Percentiles rank a stretch among this genome's conserved stretches.
These are phyloP conservation scores for Tetragonisca angustula DNA, from an alignment of 2,888 invertebrate species.

Conservation along the genomic window DNA sequence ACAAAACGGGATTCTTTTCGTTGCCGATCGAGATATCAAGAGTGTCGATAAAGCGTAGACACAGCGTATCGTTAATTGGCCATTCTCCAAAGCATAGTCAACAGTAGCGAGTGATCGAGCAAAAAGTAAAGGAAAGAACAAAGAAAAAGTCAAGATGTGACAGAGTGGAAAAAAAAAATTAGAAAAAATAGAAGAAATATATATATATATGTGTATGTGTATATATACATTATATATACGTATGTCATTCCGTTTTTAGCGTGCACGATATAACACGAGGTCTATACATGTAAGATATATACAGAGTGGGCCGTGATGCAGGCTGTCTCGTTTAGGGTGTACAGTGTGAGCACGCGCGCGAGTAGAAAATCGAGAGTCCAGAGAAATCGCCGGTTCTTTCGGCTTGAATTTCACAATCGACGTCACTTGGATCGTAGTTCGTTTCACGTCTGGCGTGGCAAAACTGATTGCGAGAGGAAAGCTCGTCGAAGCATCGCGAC, in stretches of 20 bases:
- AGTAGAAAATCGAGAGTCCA: conserved; percentile 32
- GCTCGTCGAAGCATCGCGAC: conserved; percentile 26
- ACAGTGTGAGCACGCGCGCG: conserved; percentile 25
- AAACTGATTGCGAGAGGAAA: not conserved
- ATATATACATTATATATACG: not conserved
- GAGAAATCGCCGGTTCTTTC: conserved; percentile 13
- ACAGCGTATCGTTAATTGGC: conserved; percentile 63
- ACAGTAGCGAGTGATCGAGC: conserved; percentile 66
- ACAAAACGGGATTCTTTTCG: not conserved
- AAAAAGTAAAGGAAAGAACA: conserved; percentile 69
- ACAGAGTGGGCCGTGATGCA: conserved; percentile 29
- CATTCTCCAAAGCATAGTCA: conserved; percentile 66
- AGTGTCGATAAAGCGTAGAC: conserved; percentile 11
- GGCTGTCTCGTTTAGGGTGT: conserved; percentile 37
- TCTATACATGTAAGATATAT: conserved; percentile 29
- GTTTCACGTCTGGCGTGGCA: not conserved
- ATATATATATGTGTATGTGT: not conserved
- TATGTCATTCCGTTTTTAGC: conserved; percentile 57
- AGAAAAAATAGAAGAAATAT: conserved; percentile 16
- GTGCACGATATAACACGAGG: conserved; percentile 50
- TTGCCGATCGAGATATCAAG: not conserved
- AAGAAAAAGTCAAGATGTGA: conserved; percentile 46
- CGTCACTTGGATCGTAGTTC: not conserved
- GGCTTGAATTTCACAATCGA: not conserved
- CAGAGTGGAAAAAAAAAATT: conserved; percentile 24